Evolutionary conservation across 1,140 invertebrate genomes (phyloP).

Genomic region (Dufourea novaeangliae): DNA sequence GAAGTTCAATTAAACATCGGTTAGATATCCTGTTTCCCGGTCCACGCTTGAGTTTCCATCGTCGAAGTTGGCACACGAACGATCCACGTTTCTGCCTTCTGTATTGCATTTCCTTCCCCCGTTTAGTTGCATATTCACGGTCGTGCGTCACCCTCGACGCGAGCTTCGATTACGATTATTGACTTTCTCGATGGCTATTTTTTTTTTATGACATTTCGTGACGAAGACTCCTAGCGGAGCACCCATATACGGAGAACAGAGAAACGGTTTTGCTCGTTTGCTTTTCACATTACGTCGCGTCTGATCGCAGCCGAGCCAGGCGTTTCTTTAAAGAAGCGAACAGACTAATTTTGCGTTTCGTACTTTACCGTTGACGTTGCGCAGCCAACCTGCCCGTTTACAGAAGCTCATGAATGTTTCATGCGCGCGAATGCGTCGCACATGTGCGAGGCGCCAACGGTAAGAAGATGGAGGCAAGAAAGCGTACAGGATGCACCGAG

Average conservation of each 20-base stretch:
- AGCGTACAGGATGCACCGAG: neutral
- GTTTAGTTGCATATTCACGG: neutral
- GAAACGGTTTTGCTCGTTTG: no score
- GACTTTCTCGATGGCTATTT: neutral
- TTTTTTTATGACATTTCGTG: no score
- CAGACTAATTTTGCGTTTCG: neutral
- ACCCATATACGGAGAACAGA: no score
- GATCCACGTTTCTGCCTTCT: neutral
- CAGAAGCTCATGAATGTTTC: constrained; percentile 1
- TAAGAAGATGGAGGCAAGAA: neutral
- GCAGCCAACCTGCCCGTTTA: neutral
- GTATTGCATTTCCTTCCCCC: neutral
- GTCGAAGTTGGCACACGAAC: neutral
- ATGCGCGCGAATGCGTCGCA: neutral
- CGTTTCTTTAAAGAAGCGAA: neutral
- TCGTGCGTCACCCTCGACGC: no score
- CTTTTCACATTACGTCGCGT: no score
- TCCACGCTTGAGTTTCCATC: neutral
- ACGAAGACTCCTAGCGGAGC: no score
- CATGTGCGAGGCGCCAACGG: neutral
- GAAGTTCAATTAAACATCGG: constrained; percentile 12
- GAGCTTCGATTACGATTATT: neutral
- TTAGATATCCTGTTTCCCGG: neutral
- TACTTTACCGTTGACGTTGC: neutral
- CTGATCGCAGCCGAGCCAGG: no score